phyloP scores from a whole-genome alignment of 2,797 vertebrate genomes.

The Echeneis naucrates region DNA sequence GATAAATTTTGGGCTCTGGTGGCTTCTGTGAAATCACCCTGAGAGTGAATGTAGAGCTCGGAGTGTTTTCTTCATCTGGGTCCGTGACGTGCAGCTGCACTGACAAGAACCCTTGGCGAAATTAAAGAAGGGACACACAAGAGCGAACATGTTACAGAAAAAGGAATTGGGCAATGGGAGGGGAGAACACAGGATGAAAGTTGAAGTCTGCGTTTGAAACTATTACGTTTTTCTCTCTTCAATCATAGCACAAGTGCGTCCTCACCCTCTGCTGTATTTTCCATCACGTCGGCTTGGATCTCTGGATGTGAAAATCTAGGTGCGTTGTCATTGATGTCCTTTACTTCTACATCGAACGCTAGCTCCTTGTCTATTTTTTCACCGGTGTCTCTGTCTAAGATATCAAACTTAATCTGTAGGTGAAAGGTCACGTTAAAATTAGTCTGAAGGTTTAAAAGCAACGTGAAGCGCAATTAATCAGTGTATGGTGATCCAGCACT shows the following conservation, averaged over 20 bases:
- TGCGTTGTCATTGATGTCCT: conserved; percentile 88
- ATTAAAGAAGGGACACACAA: background rate
- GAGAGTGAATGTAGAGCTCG: conserved; percentile 82
- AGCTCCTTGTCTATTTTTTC: conserved; percentile 76
- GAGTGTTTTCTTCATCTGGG: conserved; percentile 72
- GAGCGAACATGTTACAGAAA: background rate
- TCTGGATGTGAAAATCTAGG: conserved; percentile 75
- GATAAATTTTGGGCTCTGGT: conserved; percentile 59
- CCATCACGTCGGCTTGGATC: conserved; percentile 54
- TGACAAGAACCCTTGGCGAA: conserved; percentile 59
- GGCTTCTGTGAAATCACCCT: conserved; percentile 79
- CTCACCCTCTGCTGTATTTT: conserved; percentile 75
- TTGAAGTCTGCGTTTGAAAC: background rate
- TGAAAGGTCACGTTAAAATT: background rate
- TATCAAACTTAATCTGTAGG: conserved; percentile 84
- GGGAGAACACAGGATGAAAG: background rate
- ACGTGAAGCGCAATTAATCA: background rate
- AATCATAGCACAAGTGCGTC: background rate
- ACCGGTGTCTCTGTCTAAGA: background rate
- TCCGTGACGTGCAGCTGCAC: conserved; percentile 74
- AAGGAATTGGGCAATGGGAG: background rate
- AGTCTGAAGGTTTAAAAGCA: background rate
- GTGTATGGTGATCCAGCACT: background rate
- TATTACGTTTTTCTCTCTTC: background rate
- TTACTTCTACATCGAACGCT: conserved; percentile 84